Conservation (phyloP, 2,113 vertebrate genomes). For the Ornithorhynchus anatinus region DNA sequence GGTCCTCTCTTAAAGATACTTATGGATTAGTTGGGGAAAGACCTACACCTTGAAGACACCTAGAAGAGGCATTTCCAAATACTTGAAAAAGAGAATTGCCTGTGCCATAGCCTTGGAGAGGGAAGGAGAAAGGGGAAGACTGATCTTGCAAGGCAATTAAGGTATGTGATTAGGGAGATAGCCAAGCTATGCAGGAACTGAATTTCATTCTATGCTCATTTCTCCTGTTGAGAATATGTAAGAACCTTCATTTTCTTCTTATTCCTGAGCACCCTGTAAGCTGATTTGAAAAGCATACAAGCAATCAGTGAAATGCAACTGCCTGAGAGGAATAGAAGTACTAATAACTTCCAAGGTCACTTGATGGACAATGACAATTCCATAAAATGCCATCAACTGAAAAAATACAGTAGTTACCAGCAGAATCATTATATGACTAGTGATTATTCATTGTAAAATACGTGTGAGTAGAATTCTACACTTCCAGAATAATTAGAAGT, state of each 20-base stretch:
- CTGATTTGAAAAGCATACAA: too few relatives aligned
- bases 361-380: background rate
- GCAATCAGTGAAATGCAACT: too few relatives aligned
- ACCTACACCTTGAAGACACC: background rate
- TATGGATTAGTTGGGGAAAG: background rate
- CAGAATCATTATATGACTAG: too few relatives aligned
- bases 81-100: background rate
- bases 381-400: background rate
- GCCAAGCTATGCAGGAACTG: background rate
- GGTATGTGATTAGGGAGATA: background rate
- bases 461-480: background rate
- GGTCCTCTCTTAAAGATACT: background rate
- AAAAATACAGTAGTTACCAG: too few relatives aligned
- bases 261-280: too few relatives aligned
- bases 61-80: background rate
- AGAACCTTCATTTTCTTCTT: too few relatives aligned
- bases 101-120: background rate
- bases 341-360: too few relatives aligned
- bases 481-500: background rate
- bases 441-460: too few relatives aligned
- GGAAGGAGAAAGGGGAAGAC: background rate
- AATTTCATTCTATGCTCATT: background rate
- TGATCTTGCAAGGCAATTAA: background rate
- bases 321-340: too few relatives aligned
- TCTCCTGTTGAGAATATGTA: too few relatives aligned